These are phyloP conservation scores for Serranus cabrilla DNA, from an alignment of 2,797 vertebrate species.

Conservation along the genomic window DNA sequence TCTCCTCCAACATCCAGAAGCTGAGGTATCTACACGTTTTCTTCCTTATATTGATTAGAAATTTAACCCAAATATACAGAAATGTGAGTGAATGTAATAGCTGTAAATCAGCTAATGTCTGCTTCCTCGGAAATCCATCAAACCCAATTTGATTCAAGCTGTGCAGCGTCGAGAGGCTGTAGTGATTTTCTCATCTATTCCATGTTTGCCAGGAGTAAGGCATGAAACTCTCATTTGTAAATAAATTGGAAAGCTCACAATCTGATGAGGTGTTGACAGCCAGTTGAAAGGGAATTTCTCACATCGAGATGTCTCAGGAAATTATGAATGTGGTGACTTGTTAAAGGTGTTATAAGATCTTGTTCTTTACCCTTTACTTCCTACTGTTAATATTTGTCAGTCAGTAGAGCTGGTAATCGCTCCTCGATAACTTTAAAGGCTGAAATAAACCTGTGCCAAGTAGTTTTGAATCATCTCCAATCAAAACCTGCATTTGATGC, in stretches of 20 bases:
- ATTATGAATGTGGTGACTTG: background rate
- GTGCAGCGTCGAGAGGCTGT: constrained; percentile 12
- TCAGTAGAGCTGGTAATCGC: too few relatives aligned
- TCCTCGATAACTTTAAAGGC: too few relatives aligned
- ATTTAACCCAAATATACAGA: background rate
- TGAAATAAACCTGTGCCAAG: too few relatives aligned
- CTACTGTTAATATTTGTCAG: too few relatives aligned
- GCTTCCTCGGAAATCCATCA: constrained; percentile 32
- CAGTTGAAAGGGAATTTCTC: constrained; percentile 3
- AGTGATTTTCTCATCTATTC: constrained; percentile 40
- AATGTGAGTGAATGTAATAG: background rate
- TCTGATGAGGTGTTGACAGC: constrained; percentile 32
- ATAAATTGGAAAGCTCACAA: constrained; percentile 19
- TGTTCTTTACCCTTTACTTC: too few relatives aligned
- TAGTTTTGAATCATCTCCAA: too few relatives aligned
- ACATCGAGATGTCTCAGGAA: constrained; percentile 3
- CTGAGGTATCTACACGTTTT: constrained; percentile 87
- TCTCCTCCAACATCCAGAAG: constrained; percentile 98
- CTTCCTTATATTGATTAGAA: background rate
- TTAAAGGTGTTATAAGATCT: too few relatives aligned
- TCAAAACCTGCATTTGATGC: too few relatives aligned
- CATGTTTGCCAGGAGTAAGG: constrained; percentile 31
- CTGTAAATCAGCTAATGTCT: background rate
- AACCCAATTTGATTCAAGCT: constrained; percentile 33
- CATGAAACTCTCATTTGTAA: constrained; percentile 27